These are phyloP conservation scores for Oxycera nigricornis DNA, from an alignment of 2,888 invertebrate genomes.

Conservation along the genomic window DNA sequence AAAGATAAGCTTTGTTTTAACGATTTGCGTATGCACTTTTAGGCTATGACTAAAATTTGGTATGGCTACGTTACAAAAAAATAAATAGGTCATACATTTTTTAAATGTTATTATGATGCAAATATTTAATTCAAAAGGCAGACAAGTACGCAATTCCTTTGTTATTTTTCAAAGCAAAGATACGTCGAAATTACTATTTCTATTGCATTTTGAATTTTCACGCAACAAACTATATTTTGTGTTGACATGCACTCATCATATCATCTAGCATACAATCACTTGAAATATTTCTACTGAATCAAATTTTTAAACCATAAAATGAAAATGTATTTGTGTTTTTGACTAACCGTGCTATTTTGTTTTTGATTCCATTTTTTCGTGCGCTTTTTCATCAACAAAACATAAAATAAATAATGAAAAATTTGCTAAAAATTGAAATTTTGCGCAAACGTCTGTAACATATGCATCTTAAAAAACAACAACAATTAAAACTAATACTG, in stretches of 20 bases:
- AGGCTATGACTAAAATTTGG: conserved; percentile 10
- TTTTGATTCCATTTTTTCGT: conserved; percentile 45
- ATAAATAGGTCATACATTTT: too few species aligned
- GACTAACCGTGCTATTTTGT: conserved; percentile 31
- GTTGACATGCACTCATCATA: background rate
- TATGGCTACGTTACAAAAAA: background rate
- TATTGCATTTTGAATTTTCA: background rate
- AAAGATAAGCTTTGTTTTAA: background rate
- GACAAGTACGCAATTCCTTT: too few species aligned
- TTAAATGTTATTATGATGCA: too few species aligned
- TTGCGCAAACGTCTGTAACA: background rate
- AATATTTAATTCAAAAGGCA: too few species aligned
- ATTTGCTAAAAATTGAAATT: conserved; percentile 45
- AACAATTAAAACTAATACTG: conserved; percentile 41
- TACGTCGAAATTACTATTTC: too few species aligned
- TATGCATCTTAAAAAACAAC: conserved; percentile 43
- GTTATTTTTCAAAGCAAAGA: too few species aligned
- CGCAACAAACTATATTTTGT: background rate
- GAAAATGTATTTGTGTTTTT: conserved; percentile 11
- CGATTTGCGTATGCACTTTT: conserved; percentile 2
- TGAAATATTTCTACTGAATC: background rate
- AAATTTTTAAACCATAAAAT: background rate
- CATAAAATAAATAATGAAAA: conserved; percentile 39
- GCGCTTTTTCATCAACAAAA: conserved; percentile 49
- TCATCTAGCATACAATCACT: background rate